Evolutionary conservation across 2,797 vertebrate genomes (phyloP).

Genomic region (Jordanella pulchra): DNA sequence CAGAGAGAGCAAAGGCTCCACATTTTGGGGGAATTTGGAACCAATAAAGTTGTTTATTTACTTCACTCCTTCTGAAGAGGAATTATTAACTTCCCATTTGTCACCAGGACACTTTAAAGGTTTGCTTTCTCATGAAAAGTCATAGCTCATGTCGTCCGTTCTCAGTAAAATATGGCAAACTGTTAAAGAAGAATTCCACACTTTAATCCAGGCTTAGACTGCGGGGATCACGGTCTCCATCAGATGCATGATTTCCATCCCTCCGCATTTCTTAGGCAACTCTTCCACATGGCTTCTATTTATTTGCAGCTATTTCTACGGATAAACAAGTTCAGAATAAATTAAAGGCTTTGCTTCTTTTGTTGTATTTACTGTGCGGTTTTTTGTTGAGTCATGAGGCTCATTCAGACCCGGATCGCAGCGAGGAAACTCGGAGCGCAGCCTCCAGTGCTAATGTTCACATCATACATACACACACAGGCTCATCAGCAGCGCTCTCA

Average conservation of each 20-base stretch:
- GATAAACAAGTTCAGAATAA: conserved; percentile 53
- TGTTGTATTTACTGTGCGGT: conserved; percentile 18
- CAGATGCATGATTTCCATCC: conserved; percentile 16
- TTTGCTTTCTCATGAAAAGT: conserved; percentile 15
- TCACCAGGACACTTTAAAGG: conserved; percentile 14
- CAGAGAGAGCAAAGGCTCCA: background rate
- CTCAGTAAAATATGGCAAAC: conserved; percentile 22
- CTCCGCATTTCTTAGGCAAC: conserved; percentile 32
- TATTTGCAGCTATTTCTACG: conserved; percentile 17
- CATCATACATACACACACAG: conserved; percentile 25
- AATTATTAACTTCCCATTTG: conserved; percentile 7
- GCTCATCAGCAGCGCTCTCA: conserved; percentile 68
- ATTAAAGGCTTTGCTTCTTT: conserved; percentile 27
- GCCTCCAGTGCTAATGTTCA: conserved; percentile 33
- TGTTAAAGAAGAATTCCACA: conserved; percentile 24
- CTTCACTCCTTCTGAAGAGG: background rate
- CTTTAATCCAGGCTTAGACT: conserved; percentile 41
- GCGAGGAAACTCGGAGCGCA: conserved; percentile 39
- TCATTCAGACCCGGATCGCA: conserved; percentile 49
- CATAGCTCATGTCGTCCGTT: conserved; percentile 1
- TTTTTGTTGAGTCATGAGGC: conserved; percentile 28
- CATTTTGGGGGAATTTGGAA: background rate
- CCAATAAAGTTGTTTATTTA: conserved; percentile 16
- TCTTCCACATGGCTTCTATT: conserved; percentile 41
- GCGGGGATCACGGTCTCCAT: conserved; percentile 33